Evolutionary conservation across 2,888 invertebrate species (phyloP).

Genomic region (Nasonovia ribisnigri): DNA sequence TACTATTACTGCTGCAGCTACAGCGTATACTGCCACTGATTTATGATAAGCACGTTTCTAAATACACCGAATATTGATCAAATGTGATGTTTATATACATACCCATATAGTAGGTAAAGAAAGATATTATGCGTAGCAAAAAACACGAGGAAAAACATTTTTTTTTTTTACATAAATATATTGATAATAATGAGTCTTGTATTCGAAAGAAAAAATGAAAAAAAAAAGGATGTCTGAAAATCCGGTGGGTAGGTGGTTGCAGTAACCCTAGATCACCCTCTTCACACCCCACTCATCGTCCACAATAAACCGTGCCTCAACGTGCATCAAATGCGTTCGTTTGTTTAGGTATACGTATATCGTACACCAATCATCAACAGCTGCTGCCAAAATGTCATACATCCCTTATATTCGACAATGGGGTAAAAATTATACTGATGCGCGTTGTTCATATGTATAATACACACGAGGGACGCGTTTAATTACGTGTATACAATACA

Average conservation of each 20-base stretch:
- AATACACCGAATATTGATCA: not conserved
- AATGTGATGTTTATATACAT: not conserved
- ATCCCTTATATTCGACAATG: not conserved
- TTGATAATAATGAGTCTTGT: not conserved
- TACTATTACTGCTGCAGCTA: not conserved
- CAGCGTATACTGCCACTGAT: not conserved
- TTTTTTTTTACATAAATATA: not conserved
- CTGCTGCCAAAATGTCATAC: constrained; percentile 16
- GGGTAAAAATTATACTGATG: constrained; percentile 21
- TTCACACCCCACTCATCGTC: not conserved
- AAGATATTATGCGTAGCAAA: not conserved
- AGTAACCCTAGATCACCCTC: not conserved
- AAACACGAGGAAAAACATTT: not conserved
- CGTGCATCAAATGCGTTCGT: not conserved
- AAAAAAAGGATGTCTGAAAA: not conserved
- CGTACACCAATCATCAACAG: constrained; percentile 11
- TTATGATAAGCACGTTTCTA: not conserved
- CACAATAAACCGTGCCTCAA: not conserved
- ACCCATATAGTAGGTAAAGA: not conserved
- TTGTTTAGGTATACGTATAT: not conserved
- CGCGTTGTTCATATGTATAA: not conserved
- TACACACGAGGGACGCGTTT: not conserved
- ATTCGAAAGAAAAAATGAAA: not conserved
- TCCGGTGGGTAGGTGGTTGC: not conserved
- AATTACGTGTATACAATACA: constrained; percentile 33